These are phyloP conservation scores for Edolisoma coerulescens DNA, from an alignment of 2,113 vertebrate species.

Conservation along the genomic window DNA sequence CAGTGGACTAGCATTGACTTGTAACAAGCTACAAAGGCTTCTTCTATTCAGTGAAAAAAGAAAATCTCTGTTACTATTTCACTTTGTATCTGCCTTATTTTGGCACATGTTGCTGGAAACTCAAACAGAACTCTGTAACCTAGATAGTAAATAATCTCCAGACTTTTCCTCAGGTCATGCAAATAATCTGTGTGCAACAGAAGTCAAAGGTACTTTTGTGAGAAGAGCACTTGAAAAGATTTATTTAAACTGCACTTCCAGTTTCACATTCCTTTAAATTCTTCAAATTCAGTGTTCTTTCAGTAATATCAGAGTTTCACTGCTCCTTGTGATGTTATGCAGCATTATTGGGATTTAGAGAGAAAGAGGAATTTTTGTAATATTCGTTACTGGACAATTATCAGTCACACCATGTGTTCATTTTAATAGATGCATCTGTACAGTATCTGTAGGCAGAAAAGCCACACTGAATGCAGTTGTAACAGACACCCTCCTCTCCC, in stretches of 20 bases:
- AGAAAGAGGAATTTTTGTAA: neutral
- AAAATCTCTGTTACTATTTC: neutral
- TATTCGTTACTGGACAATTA: neutral
- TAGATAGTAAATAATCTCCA: slow-evolving; percentile 44
- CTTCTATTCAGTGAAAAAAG: neutral
- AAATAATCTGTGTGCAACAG: slow-evolving; percentile 4
- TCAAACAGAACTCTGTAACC: slow-evolving; percentile 21
- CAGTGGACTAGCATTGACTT: neutral
- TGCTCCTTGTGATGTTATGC: neutral
- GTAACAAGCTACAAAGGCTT: slow-evolving; percentile 6
- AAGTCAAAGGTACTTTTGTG: slow-evolving; percentile 44
- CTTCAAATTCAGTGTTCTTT: neutral
- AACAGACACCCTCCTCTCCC: neutral
- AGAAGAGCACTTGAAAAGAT: slow-evolving; percentile 27
- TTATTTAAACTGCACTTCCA: slow-evolving; percentile 21
- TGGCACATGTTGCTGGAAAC: slow-evolving; percentile 40
- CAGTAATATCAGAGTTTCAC: neutral
- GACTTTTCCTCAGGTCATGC: slow-evolving; percentile 14
- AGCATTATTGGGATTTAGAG: neutral
- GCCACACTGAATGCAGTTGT: neutral
- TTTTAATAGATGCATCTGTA: neutral
- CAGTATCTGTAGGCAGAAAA: neutral
- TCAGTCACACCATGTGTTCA: neutral
- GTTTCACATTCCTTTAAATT: slow-evolving; percentile 39
- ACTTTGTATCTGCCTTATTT: slow-evolving; percentile 4